Evolutionary conservation across 64 coral and sea anemone species (phyloP), one percentile per base, ranked within the genome.

Genomic region (Stylophora pistillata): DNA sequence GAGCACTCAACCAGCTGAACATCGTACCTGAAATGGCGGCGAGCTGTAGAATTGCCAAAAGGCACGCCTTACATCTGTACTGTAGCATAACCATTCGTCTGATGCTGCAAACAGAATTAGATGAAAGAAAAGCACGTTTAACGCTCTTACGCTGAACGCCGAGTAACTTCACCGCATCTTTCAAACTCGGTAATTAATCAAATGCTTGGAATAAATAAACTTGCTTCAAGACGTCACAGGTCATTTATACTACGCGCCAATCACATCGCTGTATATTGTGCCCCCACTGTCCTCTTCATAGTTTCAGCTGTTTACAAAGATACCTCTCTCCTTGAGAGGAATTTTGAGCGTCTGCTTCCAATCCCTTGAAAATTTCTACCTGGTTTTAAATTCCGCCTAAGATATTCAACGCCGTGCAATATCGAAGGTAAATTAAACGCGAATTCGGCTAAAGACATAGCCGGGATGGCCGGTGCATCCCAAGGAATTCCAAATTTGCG

Each of bases 281-380:
- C 80, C 61, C 80, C 80, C 32, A 32, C 21, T 53, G 80, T 15
- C 18, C 34, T 3, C 58, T 55, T 57, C 56, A n/a, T 17, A 37
- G 34, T 18, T 63, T 81, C 78, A 81, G 80, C 80, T 84, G 80
- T 84, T 84, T 61, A 65, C 60, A 1, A 47, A 63, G 37, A 21
- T 30, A 60, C 59, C 58, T 27, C 30, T 13, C 31, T 30, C 15
- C 27, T 15, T 15, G 18, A 29, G 56, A 59, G 9, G 13, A 55
- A 61, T 79, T 31, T 60, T 18, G 77, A 60, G 62, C 53, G 69
- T 84, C 80, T 84, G 80, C 69, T 84, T 84, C 65, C 80, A 84
- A 69, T 4, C 60, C 15, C 53, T 14, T 4, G 47, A 14, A 13
- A 14, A 16, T 84, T 54, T 4, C 80, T 23, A 25, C 0, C 11